Percentiles rank a stretch among this genome's conserved stretches.
These are phyloP conservation scores for Synaphobranchus kaupii DNA, from an alignment of 2,797 vertebrate species.

Conservation along the genomic window DNA sequence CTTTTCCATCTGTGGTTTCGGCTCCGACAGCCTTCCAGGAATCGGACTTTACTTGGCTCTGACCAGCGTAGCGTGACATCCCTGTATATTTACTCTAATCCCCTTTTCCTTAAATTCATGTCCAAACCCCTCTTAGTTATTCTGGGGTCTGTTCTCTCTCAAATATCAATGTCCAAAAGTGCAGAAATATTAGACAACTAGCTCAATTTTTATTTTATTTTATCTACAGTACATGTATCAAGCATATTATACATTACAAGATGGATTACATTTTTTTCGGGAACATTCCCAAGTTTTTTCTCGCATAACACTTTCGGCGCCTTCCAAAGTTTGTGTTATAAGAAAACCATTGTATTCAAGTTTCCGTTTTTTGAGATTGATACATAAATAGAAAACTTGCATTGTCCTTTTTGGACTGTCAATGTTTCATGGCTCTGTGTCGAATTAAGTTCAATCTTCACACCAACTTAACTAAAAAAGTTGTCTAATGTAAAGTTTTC, in stretches of 20 bases:
- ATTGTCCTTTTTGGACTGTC: no score
- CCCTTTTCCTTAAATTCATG: neutral
- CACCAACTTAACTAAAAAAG: neutral
- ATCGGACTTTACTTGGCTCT: conserved; percentile 34
- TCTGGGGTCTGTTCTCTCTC: neutral
- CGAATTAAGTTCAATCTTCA: no score
- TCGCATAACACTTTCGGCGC: no score
- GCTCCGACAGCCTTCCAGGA: conserved; percentile 37
- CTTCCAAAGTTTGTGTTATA: no score
- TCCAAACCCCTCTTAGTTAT: neutral
- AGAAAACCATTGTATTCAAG: no score
- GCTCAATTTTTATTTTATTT: neutral
- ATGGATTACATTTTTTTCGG: no score
- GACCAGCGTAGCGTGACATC: neutral
- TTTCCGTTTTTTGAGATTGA: neutral
- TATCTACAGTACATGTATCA: neutral
- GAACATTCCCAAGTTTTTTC: no score
- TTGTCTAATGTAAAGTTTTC: neutral
- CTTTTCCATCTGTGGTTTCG: conserved; percentile 29
- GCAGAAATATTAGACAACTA: neutral
- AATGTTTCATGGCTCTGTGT: no score
- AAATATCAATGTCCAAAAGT: neutral
- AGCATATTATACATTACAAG: neutral
- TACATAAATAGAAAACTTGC: no score
- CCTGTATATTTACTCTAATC: conserved; percentile 1